phyloP scores from a whole-genome alignment of 2,797 vertebrate genomes.

The Choloepus didactylus region DNA sequence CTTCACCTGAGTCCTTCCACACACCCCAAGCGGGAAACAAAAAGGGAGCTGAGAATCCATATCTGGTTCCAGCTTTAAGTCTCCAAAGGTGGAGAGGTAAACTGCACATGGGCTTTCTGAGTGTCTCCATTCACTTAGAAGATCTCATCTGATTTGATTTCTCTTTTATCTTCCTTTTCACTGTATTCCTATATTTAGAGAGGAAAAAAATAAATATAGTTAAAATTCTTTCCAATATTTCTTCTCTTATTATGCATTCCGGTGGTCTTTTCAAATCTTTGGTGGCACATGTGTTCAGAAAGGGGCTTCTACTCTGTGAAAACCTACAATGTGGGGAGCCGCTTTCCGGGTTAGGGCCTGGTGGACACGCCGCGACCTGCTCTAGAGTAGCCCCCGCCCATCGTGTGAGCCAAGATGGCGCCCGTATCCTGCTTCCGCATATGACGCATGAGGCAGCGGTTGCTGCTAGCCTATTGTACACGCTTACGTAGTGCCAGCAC shows the following conservation, averaged over 20 bases:
- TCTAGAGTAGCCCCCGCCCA: too few relatives aligned
- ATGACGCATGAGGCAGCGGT: too few relatives aligned
- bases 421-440: too few relatives aligned
- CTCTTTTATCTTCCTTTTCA: background rate
- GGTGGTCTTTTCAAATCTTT: background rate
- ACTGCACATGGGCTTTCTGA: background rate
- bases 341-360: too few relatives aligned
- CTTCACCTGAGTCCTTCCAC: background rate
- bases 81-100: background rate
- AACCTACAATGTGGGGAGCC: too few relatives aligned
- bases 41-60: background rate
- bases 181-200: background rate
- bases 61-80: too few relatives aligned
- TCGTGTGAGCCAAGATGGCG: too few relatives aligned
- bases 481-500: too few relatives aligned
- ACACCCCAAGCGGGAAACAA: rapidly evolving
- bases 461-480: too few relatives aligned
- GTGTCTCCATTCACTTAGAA: background rate
- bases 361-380: too few relatives aligned
- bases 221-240: background rate
- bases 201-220: background rate
- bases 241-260: background rate
- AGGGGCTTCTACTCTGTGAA: too few relatives aligned
- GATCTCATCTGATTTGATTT: background rate
- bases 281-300: background rate